Evolutionary conservation across 1,140 invertebrate genomes (phyloP).

Genomic region (Drosophila bifasciata): DNA sequence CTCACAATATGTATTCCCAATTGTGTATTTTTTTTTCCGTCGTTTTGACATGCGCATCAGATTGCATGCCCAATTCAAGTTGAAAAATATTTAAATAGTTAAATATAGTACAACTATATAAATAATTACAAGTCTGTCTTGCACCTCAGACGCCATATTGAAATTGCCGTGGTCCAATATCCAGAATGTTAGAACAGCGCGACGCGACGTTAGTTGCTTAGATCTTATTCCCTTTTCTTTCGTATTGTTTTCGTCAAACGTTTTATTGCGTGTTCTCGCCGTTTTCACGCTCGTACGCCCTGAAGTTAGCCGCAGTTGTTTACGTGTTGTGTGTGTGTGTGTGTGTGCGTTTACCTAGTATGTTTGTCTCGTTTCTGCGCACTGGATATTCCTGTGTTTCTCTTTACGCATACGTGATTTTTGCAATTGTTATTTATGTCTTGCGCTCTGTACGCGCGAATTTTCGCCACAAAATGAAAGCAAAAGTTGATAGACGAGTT

Average conservation of each 20-base stretch:
- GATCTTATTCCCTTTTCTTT: slow-evolving; percentile 37
- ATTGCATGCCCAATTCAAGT: background rate
- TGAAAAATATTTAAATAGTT: slow-evolving; percentile 1
- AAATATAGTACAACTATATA: background rate
- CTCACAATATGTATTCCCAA: slow-evolving; percentile 24
- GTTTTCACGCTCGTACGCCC: slow-evolving; percentile 50
- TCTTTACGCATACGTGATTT: slow-evolving; percentile 76
- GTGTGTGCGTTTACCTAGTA: slow-evolving; percentile 9
- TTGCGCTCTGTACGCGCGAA: slow-evolving; percentile 58
- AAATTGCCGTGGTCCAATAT: slow-evolving; percentile 24
- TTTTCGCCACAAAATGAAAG: slow-evolving; percentile 81
- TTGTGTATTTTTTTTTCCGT: slow-evolving; percentile 7
- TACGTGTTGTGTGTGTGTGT: slow-evolving; percentile 20
- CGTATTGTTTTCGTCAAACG: slow-evolving; percentile 67
- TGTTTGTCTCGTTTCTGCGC: slow-evolving; percentile 47
- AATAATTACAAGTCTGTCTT: background rate
- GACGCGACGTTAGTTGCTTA: slow-evolving; percentile 17
- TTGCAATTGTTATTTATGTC: slow-evolving; percentile 64
- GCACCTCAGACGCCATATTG: slow-evolving; percentile 39
- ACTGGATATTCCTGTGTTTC: slow-evolving; percentile 24
- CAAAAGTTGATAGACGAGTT: slow-evolving; percentile 82
- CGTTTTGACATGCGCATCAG: slow-evolving; percentile 43
- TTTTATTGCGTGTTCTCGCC: slow-evolving; percentile 61
- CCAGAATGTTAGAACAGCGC: slow-evolving; percentile 33
- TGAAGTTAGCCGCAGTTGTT: slow-evolving; percentile 64